Evolutionary conservation across 2,888 invertebrate genomes (phyloP).

Genomic region (Heliconius cydno): DNA sequence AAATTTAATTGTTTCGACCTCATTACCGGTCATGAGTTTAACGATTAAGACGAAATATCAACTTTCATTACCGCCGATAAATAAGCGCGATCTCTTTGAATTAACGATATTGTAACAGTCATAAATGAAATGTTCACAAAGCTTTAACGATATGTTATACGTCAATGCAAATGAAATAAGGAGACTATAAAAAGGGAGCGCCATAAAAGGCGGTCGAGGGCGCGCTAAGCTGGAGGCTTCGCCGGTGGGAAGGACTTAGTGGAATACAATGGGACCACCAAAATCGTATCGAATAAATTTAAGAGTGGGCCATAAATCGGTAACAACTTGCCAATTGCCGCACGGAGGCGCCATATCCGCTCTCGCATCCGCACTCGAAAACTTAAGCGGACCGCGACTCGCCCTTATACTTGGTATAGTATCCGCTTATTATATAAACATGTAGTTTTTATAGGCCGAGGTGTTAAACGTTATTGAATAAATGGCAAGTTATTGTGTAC

Average conservation of each 20-base stretch:
- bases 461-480: constrained; percentile 21
- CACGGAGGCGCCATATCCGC: constrained; percentile 81
- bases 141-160: constrained; percentile 65
- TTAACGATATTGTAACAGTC: constrained; percentile 49
- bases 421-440: constrained; percentile 48
- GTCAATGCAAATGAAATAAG: constrained; percentile 71
- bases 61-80: constrained; percentile 47
- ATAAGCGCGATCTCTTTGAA: constrained; percentile 43
- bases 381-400: constrained; percentile 44
- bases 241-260: constrained; percentile 63
- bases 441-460: constrained; percentile 23
- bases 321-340: constrained; percentile 80
- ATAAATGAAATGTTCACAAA: constrained; percentile 49
- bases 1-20: constrained; percentile 38
- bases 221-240: constrained; percentile 61
- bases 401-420: constrained; percentile 37
- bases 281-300: constrained; percentile 76
- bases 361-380: constrained; percentile 81
- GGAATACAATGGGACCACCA: constrained; percentile 81
- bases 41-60: constrained; percentile 45
- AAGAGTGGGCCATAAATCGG: constrained; percentile 79
- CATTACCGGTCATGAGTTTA: constrained; percentile 36
- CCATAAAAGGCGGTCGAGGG: constrained; percentile 71
- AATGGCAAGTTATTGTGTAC: neutral
- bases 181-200: constrained; percentile 67